Conservation (phyloP, 2,113 vertebrate genomes). For the Tonatia bakeri region DNA sequence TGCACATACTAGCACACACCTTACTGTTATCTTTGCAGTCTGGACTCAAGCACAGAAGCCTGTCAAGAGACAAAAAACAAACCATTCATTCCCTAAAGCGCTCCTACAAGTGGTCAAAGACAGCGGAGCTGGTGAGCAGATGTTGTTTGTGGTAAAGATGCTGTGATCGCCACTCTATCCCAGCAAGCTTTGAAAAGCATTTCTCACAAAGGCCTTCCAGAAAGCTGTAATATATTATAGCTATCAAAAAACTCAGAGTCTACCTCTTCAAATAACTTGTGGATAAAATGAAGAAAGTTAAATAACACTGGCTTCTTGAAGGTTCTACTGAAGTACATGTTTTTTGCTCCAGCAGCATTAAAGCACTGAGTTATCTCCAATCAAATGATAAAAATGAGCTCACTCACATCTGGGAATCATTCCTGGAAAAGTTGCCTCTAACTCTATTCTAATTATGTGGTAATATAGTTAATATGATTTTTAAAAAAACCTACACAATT, state of each 20-base stretch:
- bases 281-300: slow-evolving; percentile 52
- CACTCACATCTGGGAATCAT: slow-evolving; percentile 46
- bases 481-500: background rate
- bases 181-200: slow-evolving; percentile 75
- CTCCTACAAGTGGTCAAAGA: slow-evolving; percentile 70
- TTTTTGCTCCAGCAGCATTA: slow-evolving; percentile 36
- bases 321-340: slow-evolving; percentile 30
- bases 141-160: slow-evolving; percentile 77
- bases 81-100: slow-evolving; percentile 68
- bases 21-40: slow-evolving; percentile 70
- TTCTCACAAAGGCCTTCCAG: slow-evolving; percentile 74
- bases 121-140: slow-evolving; percentile 80
- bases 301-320: slow-evolving; percentile 13
- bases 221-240: slow-evolving; percentile 74
- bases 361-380: slow-evolving; percentile 38
- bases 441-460: slow-evolving; percentile 21
- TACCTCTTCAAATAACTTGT: slow-evolving; percentile 70
- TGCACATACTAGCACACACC: background rate
- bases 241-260: slow-evolving; percentile 64
- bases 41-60: slow-evolving; percentile 60
- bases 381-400: slow-evolving; percentile 41
- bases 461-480: slow-evolving; percentile 46
- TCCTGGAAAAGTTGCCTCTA: slow-evolving; percentile 48
- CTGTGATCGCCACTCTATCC: slow-evolving; percentile 69
- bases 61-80: slow-evolving; percentile 57